phyloP scores from a whole-genome alignment of 1,140 invertebrate species.

The Coenobita brevimanus region DNA sequence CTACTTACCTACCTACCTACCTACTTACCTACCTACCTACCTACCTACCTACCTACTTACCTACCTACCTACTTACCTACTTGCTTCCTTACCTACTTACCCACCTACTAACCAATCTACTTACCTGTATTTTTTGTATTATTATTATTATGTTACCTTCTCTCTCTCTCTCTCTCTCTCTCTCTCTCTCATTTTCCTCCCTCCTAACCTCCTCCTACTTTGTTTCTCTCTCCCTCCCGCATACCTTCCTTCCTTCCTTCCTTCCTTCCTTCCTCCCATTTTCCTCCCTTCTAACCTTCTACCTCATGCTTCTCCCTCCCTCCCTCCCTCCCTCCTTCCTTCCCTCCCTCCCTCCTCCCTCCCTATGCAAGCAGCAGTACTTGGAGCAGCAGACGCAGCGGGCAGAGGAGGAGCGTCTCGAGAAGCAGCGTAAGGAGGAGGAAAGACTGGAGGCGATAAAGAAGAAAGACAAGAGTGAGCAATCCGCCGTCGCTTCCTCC shows the following conservation, averaged over 20 bases:
- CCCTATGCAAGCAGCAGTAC: slow-evolving; percentile 78
- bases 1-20: too few species aligned
- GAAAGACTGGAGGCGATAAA: slow-evolving; percentile 87
- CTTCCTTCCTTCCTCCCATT: background rate
- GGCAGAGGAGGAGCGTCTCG: slow-evolving; percentile 76
- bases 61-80: too few species aligned
- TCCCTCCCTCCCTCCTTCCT: background rate
- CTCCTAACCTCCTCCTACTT: background rate
- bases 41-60: too few species aligned
- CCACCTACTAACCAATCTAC: too few species aligned
- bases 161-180: background rate
- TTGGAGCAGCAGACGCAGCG: slow-evolving; percentile 86
- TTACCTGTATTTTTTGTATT: background rate
- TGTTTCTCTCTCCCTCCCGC: background rate
- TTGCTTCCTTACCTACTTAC: too few species aligned
- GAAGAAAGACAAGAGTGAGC: slow-evolving; percentile 94
- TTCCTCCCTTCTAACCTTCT: background rate
- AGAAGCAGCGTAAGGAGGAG: slow-evolving; percentile 82
- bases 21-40: too few species aligned
- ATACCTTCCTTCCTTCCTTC: background rate
- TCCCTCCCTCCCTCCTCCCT: background rate
- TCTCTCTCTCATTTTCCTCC: background rate
- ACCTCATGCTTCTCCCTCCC: background rate
- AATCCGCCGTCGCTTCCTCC: slow-evolving; percentile 94
- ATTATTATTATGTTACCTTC: background rate